A percentile compares a stretch with the other conserved stretches of the same genome.
Conservation (phyloP, 2,797 vertebrate genomes). For the Sebastes trivittatus region DNA sequence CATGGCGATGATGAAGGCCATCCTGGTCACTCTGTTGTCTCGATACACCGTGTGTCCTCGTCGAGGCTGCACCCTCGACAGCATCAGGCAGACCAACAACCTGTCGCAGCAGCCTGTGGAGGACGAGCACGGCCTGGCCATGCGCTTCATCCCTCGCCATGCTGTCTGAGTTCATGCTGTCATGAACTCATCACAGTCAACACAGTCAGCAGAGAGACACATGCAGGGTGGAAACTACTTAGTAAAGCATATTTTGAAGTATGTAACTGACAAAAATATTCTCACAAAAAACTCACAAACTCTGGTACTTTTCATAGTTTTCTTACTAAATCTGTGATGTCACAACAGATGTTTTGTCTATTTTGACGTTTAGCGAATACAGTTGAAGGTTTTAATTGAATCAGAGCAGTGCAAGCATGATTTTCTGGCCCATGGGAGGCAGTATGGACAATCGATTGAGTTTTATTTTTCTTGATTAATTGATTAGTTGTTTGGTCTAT, state of each 20-base stretch:
- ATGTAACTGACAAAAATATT: background rate
- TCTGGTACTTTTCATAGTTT: background rate
- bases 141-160: constrained; percentile 87
- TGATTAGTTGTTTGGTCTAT: no score
- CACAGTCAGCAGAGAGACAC: constrained; percentile 2
- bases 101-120: constrained; percentile 91
- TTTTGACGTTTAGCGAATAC: background rate
- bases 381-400: background rate
- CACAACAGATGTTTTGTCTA: background rate
- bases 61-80: constrained; percentile 82
- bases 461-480: no score
- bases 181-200: background rate
- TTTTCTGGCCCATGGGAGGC: background rate
- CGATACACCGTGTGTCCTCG: constrained; percentile 85
- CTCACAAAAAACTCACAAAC: background rate
- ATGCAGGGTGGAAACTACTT: background rate
- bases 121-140: constrained; percentile 82
- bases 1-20: constrained; percentile 97
- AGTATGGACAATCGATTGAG: no score
- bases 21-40: constrained; percentile 89
- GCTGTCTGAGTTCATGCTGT: no score
- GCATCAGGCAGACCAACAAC: constrained; percentile 89
- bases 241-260: background rate
- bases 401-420: background rate
- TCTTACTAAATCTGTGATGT: background rate